These are phyloP conservation scores for Apostichopus californicus DNA, from an alignment of 35 echinoderm and acorn worm species.

Conservation along the genomic window DNA sequence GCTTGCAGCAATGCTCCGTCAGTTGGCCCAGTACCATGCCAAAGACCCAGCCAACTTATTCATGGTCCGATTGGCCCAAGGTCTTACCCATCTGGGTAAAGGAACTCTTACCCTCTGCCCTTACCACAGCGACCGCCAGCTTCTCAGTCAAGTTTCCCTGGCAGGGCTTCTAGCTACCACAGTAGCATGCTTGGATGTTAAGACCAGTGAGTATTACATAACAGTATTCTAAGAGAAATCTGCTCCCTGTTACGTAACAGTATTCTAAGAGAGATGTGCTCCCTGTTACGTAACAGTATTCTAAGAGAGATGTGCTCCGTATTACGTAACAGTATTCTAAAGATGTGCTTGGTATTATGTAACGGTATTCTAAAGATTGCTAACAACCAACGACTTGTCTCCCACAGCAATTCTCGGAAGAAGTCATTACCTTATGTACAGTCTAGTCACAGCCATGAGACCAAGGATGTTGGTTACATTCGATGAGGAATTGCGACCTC, in stretches of 20 bases:
- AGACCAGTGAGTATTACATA: slow-evolving; percentile 85
- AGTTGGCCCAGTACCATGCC: slow-evolving; percentile 96
- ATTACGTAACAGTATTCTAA: no score
- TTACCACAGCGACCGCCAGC: slow-evolving; percentile 95
- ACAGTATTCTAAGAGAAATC: no score
- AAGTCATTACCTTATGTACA: slow-evolving; percentile 89
- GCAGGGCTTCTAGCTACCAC: slow-evolving; percentile 83
- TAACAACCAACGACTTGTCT: neutral
- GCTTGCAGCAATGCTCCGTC: slow-evolving; percentile 95
- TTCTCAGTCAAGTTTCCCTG: slow-evolving; percentile 87
- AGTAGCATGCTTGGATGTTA: slow-evolving; percentile 91
- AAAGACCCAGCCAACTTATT: slow-evolving; percentile 97
- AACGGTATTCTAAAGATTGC: no score
- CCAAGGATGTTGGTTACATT: slow-evolving; percentile 98
- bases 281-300: no score
- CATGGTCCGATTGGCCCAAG: slow-evolving; percentile 96
- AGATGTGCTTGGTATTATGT: no score
- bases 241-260: no score
- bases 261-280: no score
- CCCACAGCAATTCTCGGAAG: slow-evolving; percentile 84
- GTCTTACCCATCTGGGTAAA: slow-evolving; percentile 95
- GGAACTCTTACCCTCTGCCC: slow-evolving; percentile 92
- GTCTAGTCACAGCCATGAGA: slow-evolving; percentile 92
- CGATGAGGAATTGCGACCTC: slow-evolving; percentile 86
- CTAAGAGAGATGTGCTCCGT: no score